A percentile compares a stretch with the other conserved stretches of the same genome.
Evolutionary conservation across 2,113 vertebrate genomes (phyloP).

Genomic region (Hyla sarda): DNA sequence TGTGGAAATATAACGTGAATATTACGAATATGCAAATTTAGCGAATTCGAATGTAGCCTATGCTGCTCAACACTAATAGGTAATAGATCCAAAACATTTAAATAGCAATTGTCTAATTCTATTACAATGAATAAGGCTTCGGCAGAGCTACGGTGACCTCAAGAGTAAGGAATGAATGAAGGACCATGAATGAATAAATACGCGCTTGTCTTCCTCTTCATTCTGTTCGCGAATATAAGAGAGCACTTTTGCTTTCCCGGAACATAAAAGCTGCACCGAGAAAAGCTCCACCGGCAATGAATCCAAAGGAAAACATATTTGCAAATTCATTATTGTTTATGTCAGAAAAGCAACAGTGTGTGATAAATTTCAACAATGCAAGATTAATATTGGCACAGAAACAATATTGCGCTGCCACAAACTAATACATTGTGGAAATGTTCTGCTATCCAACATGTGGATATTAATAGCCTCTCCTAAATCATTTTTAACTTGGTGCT

Average conservation of each 20-base stretch:
- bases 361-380: conserved; percentile 60
- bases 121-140: background rate
- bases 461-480: conserved; percentile 60
- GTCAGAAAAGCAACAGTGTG: conserved; percentile 57
- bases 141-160: conserved; percentile 3
- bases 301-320: conserved; percentile 58
- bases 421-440: conserved; percentile 59
- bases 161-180: conserved; percentile 10
- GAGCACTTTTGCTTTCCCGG: conserved; percentile 30
- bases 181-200: conserved; percentile 1
- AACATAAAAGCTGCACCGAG: conserved; percentile 45
- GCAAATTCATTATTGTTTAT: conserved; percentile 61
- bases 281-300: conserved; percentile 54
- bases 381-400: conserved; percentile 60
- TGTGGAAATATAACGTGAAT: too few species aligned
- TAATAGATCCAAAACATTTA: background rate
- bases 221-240: background rate
- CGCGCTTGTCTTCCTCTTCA: background rate
- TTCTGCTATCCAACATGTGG: conserved; percentile 53
- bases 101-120: background rate
- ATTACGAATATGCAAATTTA: too few species aligned
- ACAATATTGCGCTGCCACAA: conserved; percentile 56
- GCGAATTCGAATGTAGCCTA: too few species aligned
- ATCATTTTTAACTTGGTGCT: conserved; percentile 58
- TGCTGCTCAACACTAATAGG: too few species aligned